Conservation (phyloP, 2,797 vertebrate species). For the Buphagus erythrorhynchus region DNA sequence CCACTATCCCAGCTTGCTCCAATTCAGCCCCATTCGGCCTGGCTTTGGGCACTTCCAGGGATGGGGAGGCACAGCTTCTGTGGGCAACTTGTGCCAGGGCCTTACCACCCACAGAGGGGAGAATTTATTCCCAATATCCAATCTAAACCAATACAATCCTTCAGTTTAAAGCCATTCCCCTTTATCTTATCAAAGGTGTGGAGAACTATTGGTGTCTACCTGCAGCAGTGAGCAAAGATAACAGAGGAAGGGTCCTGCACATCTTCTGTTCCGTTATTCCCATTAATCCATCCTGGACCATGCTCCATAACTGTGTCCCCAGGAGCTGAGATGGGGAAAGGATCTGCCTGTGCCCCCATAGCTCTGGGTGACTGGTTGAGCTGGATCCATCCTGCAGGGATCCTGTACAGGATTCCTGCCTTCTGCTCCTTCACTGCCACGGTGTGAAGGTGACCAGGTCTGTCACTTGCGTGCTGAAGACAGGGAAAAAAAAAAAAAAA, state of each 20-base stretch:
- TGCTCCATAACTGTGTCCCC: background rate
- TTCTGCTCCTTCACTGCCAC: background rate
- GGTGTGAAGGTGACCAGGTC: background rate
- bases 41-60: background rate
- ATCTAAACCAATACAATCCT: background rate
- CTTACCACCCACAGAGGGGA: background rate
- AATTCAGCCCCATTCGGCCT: background rate
- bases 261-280: rapidly evolving
- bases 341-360: background rate
- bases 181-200: background rate
- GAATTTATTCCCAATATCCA: background rate
- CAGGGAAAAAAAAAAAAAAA: background rate
- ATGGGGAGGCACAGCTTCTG: background rate
- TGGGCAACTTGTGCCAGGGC: background rate
- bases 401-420: background rate
- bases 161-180: background rate
- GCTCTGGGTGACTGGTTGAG: background rate
- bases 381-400: background rate
- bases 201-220: background rate
- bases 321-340: background rate
- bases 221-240: background rate
- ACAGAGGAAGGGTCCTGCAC: background rate
- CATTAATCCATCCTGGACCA: background rate
- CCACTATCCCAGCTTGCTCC: background rate
- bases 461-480: background rate